Conservation (phyloP, 2,888 invertebrate species). For the Melieria picta region DNA sequence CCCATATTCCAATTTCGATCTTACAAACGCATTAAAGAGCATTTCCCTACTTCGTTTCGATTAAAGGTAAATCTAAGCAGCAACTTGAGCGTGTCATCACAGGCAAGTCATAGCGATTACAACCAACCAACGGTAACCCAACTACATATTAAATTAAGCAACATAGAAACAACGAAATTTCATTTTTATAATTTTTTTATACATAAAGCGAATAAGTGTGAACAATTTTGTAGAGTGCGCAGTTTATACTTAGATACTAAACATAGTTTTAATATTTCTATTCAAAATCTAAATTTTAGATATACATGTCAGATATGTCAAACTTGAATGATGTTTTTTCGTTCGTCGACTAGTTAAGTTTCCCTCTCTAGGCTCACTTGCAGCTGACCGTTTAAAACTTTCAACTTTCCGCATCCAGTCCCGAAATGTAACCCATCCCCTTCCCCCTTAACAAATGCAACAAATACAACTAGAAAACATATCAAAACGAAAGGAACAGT, state of each 20-base stretch:
- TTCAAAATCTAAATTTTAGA: too few relatives aligned
- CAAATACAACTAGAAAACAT: neutral
- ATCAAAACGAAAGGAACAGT: neutral
- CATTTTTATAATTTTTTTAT: conserved; percentile 44
- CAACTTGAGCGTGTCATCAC: neutral
- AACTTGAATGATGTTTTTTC: too few relatives aligned
- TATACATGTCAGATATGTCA: too few relatives aligned
- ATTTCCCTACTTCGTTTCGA: too few relatives aligned
- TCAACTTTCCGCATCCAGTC: too few relatives aligned
- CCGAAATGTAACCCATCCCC: too few relatives aligned
- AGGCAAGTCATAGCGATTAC: neutral
- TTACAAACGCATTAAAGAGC: too few relatives aligned
- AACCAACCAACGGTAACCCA: conserved; percentile 6
- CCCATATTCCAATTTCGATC: too few relatives aligned
- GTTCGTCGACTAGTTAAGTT: too few relatives aligned
- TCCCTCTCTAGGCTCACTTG: too few relatives aligned
- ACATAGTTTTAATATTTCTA: neutral
- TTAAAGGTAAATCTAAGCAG: too few relatives aligned
- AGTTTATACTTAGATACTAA: neutral
- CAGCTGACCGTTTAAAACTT: too few relatives aligned
- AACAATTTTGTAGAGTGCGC: conserved; percentile 1
- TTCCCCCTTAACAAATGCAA: neutral
- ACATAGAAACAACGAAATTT: conserved; percentile 31
- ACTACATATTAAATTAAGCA: conserved; percentile 20
- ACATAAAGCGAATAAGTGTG: conserved; percentile 17